Evolutionary conservation across 1,140 invertebrate species (phyloP).

Genomic region (Dufourea novaeangliae): DNA sequence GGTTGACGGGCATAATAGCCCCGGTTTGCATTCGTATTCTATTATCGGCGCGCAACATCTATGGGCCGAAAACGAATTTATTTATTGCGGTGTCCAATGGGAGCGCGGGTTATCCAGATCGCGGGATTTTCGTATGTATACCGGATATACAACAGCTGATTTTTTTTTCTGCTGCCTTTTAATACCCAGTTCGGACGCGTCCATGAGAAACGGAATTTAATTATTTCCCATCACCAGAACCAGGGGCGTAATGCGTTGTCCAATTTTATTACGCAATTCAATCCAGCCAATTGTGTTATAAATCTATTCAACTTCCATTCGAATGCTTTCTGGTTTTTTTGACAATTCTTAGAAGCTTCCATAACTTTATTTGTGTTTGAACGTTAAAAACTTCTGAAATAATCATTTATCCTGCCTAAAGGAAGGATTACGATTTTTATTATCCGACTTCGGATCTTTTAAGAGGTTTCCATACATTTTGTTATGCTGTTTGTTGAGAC

Average conservation of each 20-base stretch:
- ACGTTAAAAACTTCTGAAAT: too few relatives aligned
- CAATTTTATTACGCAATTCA: not conserved
- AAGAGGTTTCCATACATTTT: not conserved
- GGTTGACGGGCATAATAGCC: constrained; percentile 4
- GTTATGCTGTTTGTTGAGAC: not conserved
- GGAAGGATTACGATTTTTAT: too few relatives aligned
- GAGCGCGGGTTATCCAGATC: not conserved
- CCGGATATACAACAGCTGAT: not conserved
- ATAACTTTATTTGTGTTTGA: not conserved
- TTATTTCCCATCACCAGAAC: not conserved
- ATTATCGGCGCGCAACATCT: constrained; percentile 44
- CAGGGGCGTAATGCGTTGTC: not conserved
- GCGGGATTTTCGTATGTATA: not conserved
- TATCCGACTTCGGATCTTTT: too few relatives aligned
- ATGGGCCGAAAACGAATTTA: constrained; percentile 39
- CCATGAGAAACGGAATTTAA: not conserved
- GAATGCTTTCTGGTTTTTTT: not conserved
- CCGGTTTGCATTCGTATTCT: constrained; percentile 21
- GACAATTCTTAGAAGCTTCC: not conserved
- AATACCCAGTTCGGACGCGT: not conserved
- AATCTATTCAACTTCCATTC: not conserved
- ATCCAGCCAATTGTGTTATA: not conserved
- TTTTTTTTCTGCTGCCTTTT: not conserved
- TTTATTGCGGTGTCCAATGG: constrained; percentile 32
- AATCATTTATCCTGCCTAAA: too few relatives aligned